These are phyloP conservation scores for Steinernema hermaphroditum DNA, from an alignment of 2,888 invertebrate genomes.

Conservation along the genomic window DNA sequence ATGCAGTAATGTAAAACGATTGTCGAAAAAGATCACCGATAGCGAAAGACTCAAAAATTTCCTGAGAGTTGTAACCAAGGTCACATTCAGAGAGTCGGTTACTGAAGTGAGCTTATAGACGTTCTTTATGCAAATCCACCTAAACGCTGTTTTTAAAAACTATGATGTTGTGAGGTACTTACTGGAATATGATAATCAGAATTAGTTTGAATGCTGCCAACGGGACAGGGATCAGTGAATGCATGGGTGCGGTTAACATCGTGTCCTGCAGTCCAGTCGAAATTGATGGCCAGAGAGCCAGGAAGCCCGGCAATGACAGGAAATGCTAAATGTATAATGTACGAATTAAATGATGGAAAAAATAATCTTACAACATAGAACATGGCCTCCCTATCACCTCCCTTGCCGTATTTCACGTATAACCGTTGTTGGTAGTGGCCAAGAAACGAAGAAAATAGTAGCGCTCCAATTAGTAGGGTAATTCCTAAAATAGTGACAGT, in stretches of 20 bases:
- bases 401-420: conserved; percentile 77
- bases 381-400: conserved; percentile 63
- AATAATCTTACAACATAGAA: conserved; percentile 52
- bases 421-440: conserved; percentile 70
- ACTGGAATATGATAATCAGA: conserved; percentile 50
- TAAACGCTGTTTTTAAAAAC: conserved; percentile 60
- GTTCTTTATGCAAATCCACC: conserved; percentile 84
- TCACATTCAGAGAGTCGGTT: conserved; percentile 82
- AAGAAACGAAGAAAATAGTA: conserved; percentile 84
- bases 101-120: conserved; percentile 92
- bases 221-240: conserved; percentile 42
- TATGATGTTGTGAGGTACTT: conserved; percentile 29
- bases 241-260: conserved; percentile 41
- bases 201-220: conserved; percentile 36
- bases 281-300: conserved; percentile 73
- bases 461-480: conserved; percentile 76
- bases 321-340: conserved; percentile 79
- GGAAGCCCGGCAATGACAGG: conserved; percentile 85
- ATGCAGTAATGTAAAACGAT: conserved; percentile 86
- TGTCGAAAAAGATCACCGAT: conserved; percentile 89
- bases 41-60: conserved; percentile 91
- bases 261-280: not conserved
- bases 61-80: conserved; percentile 87
- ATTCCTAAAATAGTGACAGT: conserved; percentile 60
- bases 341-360: not conserved